phyloP scores from a whole-genome alignment of 2,888 invertebrate species.

The Brachyptera risi region DNA sequence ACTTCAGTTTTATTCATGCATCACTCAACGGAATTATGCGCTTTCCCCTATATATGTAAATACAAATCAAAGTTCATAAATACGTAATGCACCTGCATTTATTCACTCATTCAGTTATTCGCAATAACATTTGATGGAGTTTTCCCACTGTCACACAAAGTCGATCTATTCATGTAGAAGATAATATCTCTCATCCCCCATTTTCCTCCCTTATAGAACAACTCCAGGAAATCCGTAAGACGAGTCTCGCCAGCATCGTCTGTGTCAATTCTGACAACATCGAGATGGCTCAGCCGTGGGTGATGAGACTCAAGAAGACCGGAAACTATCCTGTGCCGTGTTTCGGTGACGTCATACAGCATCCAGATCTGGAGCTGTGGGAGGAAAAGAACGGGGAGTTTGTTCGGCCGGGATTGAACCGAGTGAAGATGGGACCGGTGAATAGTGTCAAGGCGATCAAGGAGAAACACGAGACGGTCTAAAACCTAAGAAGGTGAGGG shows the following conservation, averaged over 20 bases:
- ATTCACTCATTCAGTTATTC: too few relatives aligned
- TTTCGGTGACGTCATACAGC: conserved; percentile 55
- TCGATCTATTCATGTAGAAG: too few relatives aligned
- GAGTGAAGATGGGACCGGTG: background rate
- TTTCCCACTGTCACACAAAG: too few relatives aligned
- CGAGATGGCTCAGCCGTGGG: conserved; percentile 57
- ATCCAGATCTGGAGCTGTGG: conserved; percentile 58
- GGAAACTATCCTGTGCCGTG: conserved; percentile 63
- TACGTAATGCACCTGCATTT: too few relatives aligned
- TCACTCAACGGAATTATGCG: too few relatives aligned
- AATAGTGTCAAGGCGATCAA: background rate
- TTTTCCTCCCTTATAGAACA: conserved; percentile 49
- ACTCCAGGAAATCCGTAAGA: conserved; percentile 73
- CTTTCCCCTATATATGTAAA: too few relatives aligned
- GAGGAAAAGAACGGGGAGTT: conserved; percentile 39
- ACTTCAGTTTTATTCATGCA: too few relatives aligned
- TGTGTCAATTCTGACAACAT: conserved; percentile 72
- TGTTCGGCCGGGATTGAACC: background rate
- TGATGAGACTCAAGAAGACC: conserved; percentile 58
- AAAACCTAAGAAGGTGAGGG: too few relatives aligned
- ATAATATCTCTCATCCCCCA: too few relatives aligned
- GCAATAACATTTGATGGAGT: too few relatives aligned
- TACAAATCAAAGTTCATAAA: too few relatives aligned
- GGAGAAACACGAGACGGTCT: background rate
- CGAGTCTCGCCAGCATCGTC: conserved; percentile 66